These are phyloP conservation scores for Loris lydekkerianus DNA, from an alignment of 2,797 vertebrate genomes.

Conservation along the genomic window DNA sequence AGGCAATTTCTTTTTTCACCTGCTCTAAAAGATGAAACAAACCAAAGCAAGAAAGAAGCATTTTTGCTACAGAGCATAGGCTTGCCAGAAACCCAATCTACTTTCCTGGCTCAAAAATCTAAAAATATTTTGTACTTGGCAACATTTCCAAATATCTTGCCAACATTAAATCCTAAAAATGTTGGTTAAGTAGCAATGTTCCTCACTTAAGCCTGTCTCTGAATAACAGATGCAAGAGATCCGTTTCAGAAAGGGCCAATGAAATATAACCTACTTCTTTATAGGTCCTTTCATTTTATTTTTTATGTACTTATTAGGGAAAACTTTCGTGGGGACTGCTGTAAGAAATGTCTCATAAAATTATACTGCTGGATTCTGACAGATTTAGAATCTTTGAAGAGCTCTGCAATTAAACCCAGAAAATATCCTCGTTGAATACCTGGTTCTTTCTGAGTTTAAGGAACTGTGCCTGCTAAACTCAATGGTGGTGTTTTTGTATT, in stretches of 20 bases:
- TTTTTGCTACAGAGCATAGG: neutral
- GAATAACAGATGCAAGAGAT: neutral
- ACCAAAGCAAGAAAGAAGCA: neutral
- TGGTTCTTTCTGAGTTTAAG: neutral
- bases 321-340: neutral
- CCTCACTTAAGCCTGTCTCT: slow-evolving; percentile 36
- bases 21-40: slow-evolving; percentile 48
- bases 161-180: slow-evolving; percentile 42
- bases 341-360: neutral
- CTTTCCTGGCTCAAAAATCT: slow-evolving; percentile 49
- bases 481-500: neutral
- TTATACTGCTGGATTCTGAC: neutral
- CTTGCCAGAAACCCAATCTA: slow-evolving; percentile 47
- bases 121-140: slow-evolving; percentile 68
- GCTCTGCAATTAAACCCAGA: neutral
- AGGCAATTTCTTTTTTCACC: neutral
- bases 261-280: slow-evolving; percentile 27
- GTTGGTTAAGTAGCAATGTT: neutral
- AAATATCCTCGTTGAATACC: neutral
- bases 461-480: neutral
- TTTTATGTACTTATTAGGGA: neutral
- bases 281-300: slow-evolving; percentile 55
- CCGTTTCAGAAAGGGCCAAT: neutral
- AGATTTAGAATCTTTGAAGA: slow-evolving; percentile 18
- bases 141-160: slow-evolving; percentile 35